Evolutionary conservation across 2,797 vertebrate species (phyloP).

Genomic region (Galaxias olidus): DNA sequence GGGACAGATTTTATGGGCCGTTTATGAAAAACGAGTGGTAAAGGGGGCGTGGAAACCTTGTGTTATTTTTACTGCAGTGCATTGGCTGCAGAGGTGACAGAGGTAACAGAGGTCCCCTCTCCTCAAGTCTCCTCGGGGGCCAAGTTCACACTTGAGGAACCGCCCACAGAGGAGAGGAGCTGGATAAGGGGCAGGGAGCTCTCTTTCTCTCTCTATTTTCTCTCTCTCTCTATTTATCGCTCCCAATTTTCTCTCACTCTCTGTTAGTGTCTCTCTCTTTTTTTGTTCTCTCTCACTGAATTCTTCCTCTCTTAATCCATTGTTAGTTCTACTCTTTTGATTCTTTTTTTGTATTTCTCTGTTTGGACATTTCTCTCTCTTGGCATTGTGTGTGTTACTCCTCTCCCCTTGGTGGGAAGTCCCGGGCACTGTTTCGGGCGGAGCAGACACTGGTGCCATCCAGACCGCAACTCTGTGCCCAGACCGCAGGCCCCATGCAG

Average conservation of each 20-base stretch:
- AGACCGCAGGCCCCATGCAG: constrained; percentile 66
- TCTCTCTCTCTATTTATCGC: background rate
- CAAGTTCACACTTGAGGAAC: constrained; percentile 47
- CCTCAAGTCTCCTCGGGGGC: constrained; percentile 31
- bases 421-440: constrained; percentile 40
- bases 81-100: constrained; percentile 28
- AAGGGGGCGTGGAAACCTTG: constrained; percentile 12
- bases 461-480: constrained; percentile 65
- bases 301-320: background rate
- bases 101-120: constrained; percentile 39
- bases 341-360: constrained; percentile 32
- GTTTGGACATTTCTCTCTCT: constrained; percentile 41
- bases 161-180: constrained; percentile 34
- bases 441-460: constrained; percentile 57
- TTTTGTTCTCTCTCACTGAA: background rate
- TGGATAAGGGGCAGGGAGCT: constrained; percentile 17
- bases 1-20: constrained; percentile 45
- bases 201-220: background rate
- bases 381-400: constrained; percentile 21
- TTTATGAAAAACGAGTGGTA: constrained; percentile 28
- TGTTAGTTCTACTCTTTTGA: background rate
- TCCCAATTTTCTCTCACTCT: constrained; percentile 2
- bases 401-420: constrained; percentile 9
- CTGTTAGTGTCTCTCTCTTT: background rate
- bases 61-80: constrained; percentile 48